Evolutionary conservation across 1,140 invertebrate species (phyloP), one percentile per base, ranked within the genome.

Genomic region (Drosophila lacertosa): DNA sequence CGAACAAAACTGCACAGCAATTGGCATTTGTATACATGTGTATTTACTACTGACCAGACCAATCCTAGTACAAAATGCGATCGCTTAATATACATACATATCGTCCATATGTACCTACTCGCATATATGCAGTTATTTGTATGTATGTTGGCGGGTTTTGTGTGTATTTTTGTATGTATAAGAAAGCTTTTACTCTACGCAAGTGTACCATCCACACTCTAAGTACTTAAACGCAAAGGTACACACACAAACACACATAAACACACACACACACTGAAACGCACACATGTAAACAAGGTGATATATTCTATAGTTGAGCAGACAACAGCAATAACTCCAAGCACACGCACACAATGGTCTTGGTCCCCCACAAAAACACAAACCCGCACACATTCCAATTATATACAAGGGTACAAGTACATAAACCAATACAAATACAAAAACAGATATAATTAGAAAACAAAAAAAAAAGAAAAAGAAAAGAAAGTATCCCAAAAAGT

Each of bases 21-120:
- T 54, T 54, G 51, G 51, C 51, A 54, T 54, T 54, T 54, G 35
- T 54, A 54, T 54, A 54, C 51, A 54, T 54, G 40, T 54, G 35
- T 54, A 51, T 6, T 16, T 16, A 48, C 24, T 10, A 32, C 9
- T 9, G 16, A 42, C 4, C 35, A 13, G n/a, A 37, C n/a, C 35
- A n/a, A 37, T 13, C 35, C 11, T 13, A 4, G 1, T 4, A 35
- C 15, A 18, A 16, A 7, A 40, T 16, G 16, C 39, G 39, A 42
- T 39, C 37, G 37, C 7, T 6, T 26, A 15, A n/a, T 6, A 35
- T 35, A 13, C 13, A 29, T 32, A 29, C 15, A 11, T n/a, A n/a
- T n/a, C n/a, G 40, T 45, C 3, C 33, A 29, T 11, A 16, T 40
- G 7, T 50, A 44, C 33, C 24, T 29, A 60, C 18, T 45, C 4